Evolutionary conservation across 2,113 vertebrate species (phyloP), one percentile per base, ranked within the genome.

Genomic region (Syngnathus typhle): DNA sequence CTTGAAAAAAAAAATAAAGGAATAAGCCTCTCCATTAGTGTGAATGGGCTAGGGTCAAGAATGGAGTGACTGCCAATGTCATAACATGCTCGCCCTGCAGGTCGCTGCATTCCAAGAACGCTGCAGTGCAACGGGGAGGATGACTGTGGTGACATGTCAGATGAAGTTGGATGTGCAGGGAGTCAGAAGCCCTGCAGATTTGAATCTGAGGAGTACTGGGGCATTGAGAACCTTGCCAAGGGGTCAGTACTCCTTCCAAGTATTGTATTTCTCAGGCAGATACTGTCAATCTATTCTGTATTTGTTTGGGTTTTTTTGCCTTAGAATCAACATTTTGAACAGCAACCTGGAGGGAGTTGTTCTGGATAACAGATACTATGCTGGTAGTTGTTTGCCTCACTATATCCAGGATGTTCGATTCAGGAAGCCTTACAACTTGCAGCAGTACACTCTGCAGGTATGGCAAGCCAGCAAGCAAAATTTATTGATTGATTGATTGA

Each of bases 101-200:
- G 94, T 39, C 93, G 95, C 13, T 98, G 96, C 77, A 79, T 98
- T 56, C 74, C 83, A 0, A 90, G 89, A 67, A 89, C 91, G 52
- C 91, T 98, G 74, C 91, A 89, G 74, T 98, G 95, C 70, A 98
- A 93, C 1, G 95, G 94, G 1, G 95, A 99, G 64, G 94, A 98
- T 8, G 95, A 98, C 87, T 98, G 96, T 43, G 95, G 95, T 27
- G 95, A 98, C 83, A 85, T 88, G 61, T 95, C 95, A 2, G 95
- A 98, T 75, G 95, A 98, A 84, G 88, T 71, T 2, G 89, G 89
- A 78, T 98, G 96, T 70, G 89, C 58, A 51, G 92, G 72, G 37
- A 79, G 90, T 21, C 76, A 77, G 60, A 90, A 80, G 66, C 90
- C 92, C 65, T 99, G 95, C 78, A 92, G 87, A n/a, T 72, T 85